A percentile compares a stretch with the other conserved stretches of the same genome.
These are phyloP conservation scores for Endotricha flammealis DNA, from an alignment of 2,888 invertebrate genomes.

Conservation along the genomic window DNA sequence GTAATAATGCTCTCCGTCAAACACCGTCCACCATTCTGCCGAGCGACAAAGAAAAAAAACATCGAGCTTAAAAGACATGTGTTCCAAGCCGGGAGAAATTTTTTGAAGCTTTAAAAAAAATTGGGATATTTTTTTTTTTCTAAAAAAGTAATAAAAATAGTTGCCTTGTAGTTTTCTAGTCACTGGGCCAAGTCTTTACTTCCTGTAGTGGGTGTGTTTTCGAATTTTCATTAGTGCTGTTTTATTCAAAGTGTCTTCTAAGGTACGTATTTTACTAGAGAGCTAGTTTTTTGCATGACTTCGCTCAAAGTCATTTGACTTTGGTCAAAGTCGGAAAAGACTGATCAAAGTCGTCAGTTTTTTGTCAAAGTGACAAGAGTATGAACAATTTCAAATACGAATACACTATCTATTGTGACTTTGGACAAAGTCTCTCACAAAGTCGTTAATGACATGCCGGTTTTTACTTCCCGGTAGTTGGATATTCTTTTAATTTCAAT, in stretches of 20 bases:
- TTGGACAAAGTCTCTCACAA: too few species aligned
- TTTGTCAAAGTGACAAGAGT: too few species aligned
- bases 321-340: too few species aligned
- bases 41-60: conserved; percentile 37
- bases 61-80: conserved; percentile 48
- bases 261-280: too few species aligned
- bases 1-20: conserved; percentile 54
- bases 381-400: too few species aligned
- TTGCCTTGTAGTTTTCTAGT: conserved; percentile 63
- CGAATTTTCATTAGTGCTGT: conserved; percentile 13
- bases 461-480: too few species aligned
- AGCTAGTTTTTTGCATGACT: too few species aligned
- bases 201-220: conserved; percentile 31
- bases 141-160: conserved; percentile 38
- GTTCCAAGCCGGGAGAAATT: conserved; percentile 31
- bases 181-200: conserved; percentile 54
- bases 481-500: too few species aligned
- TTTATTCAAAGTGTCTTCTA: conserved; percentile 2
- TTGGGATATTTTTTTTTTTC: conserved; percentile 26
- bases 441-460: too few species aligned
- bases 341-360: too few species aligned
- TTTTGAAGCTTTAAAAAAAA: conserved; percentile 20
- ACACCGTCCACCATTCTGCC: conserved; percentile 46
- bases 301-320: too few species aligned
- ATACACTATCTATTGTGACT: too few species aligned